Conservation (phyloP, 2,797 vertebrate genomes). For the Linurgus olivaceus region DNA sequence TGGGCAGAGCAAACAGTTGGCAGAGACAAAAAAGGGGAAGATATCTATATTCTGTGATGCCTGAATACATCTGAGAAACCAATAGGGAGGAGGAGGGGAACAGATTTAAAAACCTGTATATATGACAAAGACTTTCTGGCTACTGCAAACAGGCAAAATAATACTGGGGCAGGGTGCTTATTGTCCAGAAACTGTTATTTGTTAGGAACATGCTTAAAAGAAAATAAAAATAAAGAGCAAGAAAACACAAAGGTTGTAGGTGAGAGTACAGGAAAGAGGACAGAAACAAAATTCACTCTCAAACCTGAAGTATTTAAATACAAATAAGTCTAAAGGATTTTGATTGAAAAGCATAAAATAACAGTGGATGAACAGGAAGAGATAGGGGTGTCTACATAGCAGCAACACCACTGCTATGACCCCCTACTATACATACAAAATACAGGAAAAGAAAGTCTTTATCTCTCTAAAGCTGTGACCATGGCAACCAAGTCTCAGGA, state of each 20-base stretch:
- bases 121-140: background rate
- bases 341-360: background rate
- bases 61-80: background rate
- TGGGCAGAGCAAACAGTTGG: background rate
- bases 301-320: background rate
- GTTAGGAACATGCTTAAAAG: background rate
- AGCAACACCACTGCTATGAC: background rate
- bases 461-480: slow-evolving; percentile 54
- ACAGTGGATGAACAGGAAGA: background rate
- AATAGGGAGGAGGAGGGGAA: fast-evolving
- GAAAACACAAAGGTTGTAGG: background rate
- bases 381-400: background rate
- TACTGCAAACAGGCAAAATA: background rate
- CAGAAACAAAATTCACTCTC: background rate
- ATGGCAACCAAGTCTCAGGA: slow-evolving; percentile 60
- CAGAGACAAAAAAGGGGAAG: background rate
- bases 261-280: background rate
- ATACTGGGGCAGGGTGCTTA: fast-evolving
- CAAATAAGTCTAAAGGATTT: background rate
- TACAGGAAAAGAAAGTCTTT: slow-evolving; percentile 27
- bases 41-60: background rate
- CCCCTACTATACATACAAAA: slow-evolving; percentile 17
- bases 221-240: background rate
- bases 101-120: background rate
- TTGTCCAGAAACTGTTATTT: background rate